A percentile compares a stretch with the other conserved stretches of the same genome.
phyloP scores from a whole-genome alignment of 2,797 vertebrate species.

The Manis crassicaudata region DNA sequence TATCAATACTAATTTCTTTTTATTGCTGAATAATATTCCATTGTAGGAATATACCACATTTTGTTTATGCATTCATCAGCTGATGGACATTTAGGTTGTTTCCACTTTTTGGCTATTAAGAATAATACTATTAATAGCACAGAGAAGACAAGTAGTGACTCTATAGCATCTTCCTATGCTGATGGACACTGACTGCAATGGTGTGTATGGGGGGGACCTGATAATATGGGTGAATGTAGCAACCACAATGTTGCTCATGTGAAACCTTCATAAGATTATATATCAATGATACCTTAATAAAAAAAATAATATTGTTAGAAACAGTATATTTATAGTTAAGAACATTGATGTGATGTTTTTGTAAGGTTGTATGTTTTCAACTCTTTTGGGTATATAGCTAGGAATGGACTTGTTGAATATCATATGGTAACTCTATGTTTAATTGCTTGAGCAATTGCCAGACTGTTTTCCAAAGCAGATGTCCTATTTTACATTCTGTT shows the following conservation, averaged over 20 bases:
- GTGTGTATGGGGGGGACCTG: too few relatives aligned
- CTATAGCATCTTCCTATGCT: too few relatives aligned
- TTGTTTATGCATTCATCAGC: not conserved
- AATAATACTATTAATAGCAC: not conserved
- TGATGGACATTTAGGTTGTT: not conserved
- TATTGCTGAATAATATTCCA: not conserved
- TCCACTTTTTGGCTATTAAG: not conserved
- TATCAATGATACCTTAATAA: too few relatives aligned
- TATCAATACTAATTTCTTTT: not conserved
- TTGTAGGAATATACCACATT: not conserved
- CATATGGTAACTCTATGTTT: not conserved
- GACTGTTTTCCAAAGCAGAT: not conserved
- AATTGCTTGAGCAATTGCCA: not conserved
- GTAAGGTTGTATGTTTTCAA: not conserved
- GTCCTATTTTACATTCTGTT: not conserved
- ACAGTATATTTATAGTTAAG: not conserved
- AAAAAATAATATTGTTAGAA: too few relatives aligned
- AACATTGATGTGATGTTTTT: not conserved
- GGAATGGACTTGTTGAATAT: not conserved
- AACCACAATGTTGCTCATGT: too few relatives aligned
- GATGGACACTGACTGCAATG: too few relatives aligned
- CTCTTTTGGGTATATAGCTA: not conserved
- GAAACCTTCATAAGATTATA: too few relatives aligned
- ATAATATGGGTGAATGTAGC: too few relatives aligned
- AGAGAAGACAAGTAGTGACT: too few relatives aligned